A percentile compares a stretch with the other conserved stretches of the same genome.
Conservation (phyloP, 2,797 vertebrate genomes). For the Lutjanus argentimaculatus region DNA sequence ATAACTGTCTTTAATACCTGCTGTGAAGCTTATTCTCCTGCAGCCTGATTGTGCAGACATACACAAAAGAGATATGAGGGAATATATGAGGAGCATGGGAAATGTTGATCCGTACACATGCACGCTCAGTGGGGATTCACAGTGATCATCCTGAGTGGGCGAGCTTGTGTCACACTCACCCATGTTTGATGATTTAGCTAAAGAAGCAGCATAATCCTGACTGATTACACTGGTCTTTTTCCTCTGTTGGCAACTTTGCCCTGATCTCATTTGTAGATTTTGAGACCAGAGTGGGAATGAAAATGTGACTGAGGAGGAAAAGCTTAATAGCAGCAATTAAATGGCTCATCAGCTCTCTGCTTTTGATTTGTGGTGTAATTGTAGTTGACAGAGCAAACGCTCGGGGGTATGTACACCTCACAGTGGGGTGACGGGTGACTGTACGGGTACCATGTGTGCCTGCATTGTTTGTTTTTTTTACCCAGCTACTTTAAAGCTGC, state of each 20-base stretch:
- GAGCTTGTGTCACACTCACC: conserved; percentile 23
- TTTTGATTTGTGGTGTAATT: conserved; percentile 16
- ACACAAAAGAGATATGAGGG: conserved; percentile 6
- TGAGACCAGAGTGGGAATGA: conserved; percentile 9
- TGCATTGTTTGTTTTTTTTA: no score
- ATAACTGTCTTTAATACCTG: not conserved
- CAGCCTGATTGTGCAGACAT: conserved; percentile 28
- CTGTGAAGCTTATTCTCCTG: conserved; percentile 11
- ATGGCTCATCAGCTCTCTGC: not conserved
- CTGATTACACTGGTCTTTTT: conserved; percentile 34
- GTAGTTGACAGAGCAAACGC: not conserved
- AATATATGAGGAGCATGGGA: conserved; percentile 1
- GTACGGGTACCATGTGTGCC: not conserved
- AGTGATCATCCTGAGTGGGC: conserved; percentile 22
- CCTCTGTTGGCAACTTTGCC: conserved; percentile 23
- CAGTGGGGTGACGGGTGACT: not conserved
- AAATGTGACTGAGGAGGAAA: not conserved
- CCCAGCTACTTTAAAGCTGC: not conserved
- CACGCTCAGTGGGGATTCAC: conserved; percentile 22
- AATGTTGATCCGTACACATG: conserved; percentile 10
- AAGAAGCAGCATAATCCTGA: conserved; percentile 37
- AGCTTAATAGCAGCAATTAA: conserved; percentile 4
- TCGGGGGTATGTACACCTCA: not conserved
- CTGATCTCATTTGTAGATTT: conserved; percentile 45
- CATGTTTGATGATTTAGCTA: conserved; percentile 12